Evolutionary conservation across 2,888 invertebrate species (phyloP).

Genomic region (Heliconius hortense): DNA sequence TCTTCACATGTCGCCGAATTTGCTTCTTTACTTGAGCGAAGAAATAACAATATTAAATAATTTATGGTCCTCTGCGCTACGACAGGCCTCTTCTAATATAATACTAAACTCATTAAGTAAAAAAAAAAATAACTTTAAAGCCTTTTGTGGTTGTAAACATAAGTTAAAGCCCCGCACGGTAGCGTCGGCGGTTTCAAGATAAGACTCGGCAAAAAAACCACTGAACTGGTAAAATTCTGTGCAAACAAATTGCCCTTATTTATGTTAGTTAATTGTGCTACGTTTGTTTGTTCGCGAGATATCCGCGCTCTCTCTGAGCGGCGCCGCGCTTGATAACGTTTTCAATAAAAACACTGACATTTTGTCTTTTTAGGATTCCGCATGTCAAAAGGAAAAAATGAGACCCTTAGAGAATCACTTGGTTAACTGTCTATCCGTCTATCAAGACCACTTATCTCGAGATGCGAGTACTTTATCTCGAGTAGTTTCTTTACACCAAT

Average conservation of each 20-base stretch:
- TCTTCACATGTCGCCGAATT: no score
- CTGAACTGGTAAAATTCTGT: slow-evolving; percentile 24
- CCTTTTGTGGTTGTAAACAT: slow-evolving; percentile 7
- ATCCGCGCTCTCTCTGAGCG: not conserved
- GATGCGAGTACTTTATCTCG: no score
- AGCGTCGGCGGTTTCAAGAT: not conserved
- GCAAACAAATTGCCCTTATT: slow-evolving; percentile 35
- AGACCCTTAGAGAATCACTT: no score
- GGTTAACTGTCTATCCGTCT: no score
- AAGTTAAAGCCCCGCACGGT: not conserved
- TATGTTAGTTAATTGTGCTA: slow-evolving; percentile 38
- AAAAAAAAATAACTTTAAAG: not conserved
- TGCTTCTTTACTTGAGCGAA: no score
- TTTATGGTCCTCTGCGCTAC: no score
- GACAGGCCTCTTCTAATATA: no score
- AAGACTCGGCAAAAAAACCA: slow-evolving; percentile 28
- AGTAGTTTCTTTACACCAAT: no score
- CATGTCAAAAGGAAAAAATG: not conserved
- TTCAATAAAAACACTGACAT: slow-evolving; percentile 6
- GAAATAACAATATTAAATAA: no score
- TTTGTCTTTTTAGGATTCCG: not conserved
- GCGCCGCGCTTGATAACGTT: not conserved
- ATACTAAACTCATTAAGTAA: not conserved
- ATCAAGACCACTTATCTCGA: not conserved
- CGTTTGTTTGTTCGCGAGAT: slow-evolving; percentile 30